Evolutionary conservation across 2,113 vertebrate genomes (phyloP).

Genomic region (Syngnathus floridae): DNA sequence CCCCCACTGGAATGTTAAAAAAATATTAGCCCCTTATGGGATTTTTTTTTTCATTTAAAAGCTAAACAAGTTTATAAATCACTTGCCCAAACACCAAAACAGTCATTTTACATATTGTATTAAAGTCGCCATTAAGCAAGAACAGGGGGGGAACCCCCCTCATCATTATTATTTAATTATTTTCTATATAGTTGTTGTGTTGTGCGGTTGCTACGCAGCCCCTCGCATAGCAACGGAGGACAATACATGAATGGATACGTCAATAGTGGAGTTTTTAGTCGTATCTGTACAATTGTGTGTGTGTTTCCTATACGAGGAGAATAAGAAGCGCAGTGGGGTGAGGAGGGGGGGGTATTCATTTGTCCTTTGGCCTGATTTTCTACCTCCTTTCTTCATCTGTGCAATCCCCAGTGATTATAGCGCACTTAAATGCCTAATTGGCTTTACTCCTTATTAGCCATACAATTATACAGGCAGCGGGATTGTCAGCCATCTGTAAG

Average conservation of each 20-base stretch:
- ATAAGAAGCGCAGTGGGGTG: constrained; percentile 51
- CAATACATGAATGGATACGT: constrained; percentile 52
- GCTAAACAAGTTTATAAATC: neutral
- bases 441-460: constrained; percentile 98
- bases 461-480: constrained; percentile 93
- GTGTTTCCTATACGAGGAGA: constrained; percentile 85
- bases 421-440: constrained; percentile 99
- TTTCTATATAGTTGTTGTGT: constrained; percentile 24
- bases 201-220: constrained; percentile 64
- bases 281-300: constrained; percentile 75
- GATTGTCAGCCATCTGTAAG: constrained; percentile 94
- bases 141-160: neutral
- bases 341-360: constrained; percentile 77
- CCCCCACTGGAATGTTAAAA: too few species aligned
- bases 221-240: constrained; percentile 1
- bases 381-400: constrained; percentile 80
- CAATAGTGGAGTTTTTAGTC: constrained; percentile 78
- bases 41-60: too few species aligned
- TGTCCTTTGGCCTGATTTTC: constrained; percentile 76
- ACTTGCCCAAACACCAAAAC: neutral
- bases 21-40: too few species aligned
- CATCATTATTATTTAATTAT: neutral
- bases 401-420: constrained; percentile 93
- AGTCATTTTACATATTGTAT: neutral
- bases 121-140: neutral